Evolutionary conservation across 2,888 invertebrate genomes (phyloP), one percentile per base, ranked within the genome.

Genomic region (Eupithecia inturbata): DNA sequence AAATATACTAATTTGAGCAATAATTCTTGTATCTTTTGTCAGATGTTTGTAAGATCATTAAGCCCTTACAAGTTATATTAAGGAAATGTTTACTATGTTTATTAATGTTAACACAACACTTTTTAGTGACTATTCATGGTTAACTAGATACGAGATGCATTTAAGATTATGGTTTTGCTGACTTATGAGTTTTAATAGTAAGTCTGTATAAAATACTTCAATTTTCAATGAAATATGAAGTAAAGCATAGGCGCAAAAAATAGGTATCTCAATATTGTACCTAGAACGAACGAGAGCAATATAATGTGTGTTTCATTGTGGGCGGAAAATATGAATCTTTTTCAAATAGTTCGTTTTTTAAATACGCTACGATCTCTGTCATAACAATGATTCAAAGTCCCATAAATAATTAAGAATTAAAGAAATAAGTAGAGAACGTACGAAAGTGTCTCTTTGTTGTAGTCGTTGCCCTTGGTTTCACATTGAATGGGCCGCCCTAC

Each of bases 391-490:
- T 9, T 36, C 36, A 36, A 36, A 36, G 36, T 10, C 36, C 9
- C 36, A 1, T 7, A 33, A 7, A 4, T 33, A 36, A 10, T 36
- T 9, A 36, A 36, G 36, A 36, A 36, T 36, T 1, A 36, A 36
- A 36, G 7, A 36, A 10, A 36, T 36, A 36, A 7, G 1, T 36
- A 36, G 9, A 62, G 31, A n/a, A 33, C 63, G 3, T 31, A 63
- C 9, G n/a, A 31, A 63, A 31, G n/a, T 64, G 14, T 3, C 67
- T 39, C 14, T 41, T 67, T 14, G n/a, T 33, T 68, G 60, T n/a
- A 70, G 73, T 63, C 62, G 73, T 74, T 49, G 72, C 72, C 76
- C 78, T 80, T 79, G 75, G 74, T 75, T 70, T 64, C 63, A 75
- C 76, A 75, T 74, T 76, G 74, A 73, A 73, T 68, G 62, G 67